Evolutionary conservation across 1,140 invertebrate genomes (phyloP), one percentile per base, ranked within the genome.

Genomic region (Cotesia typhae): DNA sequence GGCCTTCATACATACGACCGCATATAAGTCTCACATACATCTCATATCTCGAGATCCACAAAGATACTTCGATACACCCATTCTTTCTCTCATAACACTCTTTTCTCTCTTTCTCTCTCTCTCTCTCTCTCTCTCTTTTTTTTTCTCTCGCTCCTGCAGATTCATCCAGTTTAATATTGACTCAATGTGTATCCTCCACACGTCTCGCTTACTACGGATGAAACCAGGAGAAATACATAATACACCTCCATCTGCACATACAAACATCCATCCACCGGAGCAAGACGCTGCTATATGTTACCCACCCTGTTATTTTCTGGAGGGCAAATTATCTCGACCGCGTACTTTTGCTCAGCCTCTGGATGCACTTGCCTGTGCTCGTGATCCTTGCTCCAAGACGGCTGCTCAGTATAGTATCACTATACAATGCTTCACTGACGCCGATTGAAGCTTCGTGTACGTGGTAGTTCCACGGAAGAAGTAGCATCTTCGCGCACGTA

Each of bases 221-320:
- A 47, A 47, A 47, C 6, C 41, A 47, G 10, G 6, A 47, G 41
- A 47, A 47, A 47, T 47, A 41, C 9, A 47, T 47, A 47, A 47
- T 47, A 9, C 41, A 47, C 10, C 41, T 47, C 41, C 64, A 41
- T 36, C 55, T 38, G 52, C 14, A 67, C 52, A 72, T 38, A 72
- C 67, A 72, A 67, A 72, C 47, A 10, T 55, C 70, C 75, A 66
- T 35, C 60, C 65, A 66, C 10, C 10, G 10, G 10, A 47, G 41
- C 5, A 47, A 47, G 61, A 74, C 72, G 79, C 77, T 75, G 76
- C 77, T 78, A 75, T 78, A 28, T 28, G 28, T 28, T 28, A 28
- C 28, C 76, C 84, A 85, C 84, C 84, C 85, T 84, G 81, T 86
- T 85, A 87, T 86, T 86, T 85, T 84, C 84, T 80, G 73, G 76